A percentile compares a stretch with the other conserved stretches of the same genome.
phyloP scores from a whole-genome alignment of 64 coral and sea anemone species.

The Pachyseris speciosa region DNA sequence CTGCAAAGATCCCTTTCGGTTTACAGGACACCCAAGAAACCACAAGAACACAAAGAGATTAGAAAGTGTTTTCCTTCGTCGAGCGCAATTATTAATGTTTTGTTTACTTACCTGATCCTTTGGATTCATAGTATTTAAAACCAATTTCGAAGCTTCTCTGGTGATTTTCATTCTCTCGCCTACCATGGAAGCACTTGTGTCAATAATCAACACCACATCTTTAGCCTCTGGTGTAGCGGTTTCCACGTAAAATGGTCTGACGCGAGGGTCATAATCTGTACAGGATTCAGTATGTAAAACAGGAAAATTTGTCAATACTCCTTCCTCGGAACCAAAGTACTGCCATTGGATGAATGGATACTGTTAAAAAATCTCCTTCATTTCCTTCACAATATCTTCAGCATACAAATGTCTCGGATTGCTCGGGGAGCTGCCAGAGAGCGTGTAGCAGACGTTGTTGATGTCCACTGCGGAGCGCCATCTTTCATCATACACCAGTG shows the following conservation, averaged over 20 bases:
- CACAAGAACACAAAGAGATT: no score
- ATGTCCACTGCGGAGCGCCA: slow-evolving; percentile 26
- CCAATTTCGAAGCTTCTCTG: slow-evolving; percentile 57
- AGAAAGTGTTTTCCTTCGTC: no score
- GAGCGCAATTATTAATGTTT: no score
- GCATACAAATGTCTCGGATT: not conserved
- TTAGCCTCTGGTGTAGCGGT: slow-evolving; percentile 50
- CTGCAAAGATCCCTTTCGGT: no score
- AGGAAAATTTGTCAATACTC: slow-evolving; percentile 31
- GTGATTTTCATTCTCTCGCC: slow-evolving; percentile 5
- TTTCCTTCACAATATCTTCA: not conserved
- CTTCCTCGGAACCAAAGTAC: slow-evolving; percentile 60
- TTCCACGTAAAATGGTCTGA: slow-evolving; percentile 68
- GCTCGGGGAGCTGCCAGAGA: not conserved
- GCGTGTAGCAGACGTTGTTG: not conserved
- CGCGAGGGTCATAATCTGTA: slow-evolving; percentile 37
- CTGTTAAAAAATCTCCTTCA: slow-evolving; percentile 1
- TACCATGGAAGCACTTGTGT: slow-evolving; percentile 60
- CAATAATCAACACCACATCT: slow-evolving; percentile 65
- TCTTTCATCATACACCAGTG: not conserved
- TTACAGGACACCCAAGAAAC: no score
- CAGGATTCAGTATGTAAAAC: not conserved
- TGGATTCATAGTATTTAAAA: slow-evolving; percentile 64
- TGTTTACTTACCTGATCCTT: slow-evolving; percentile 42
- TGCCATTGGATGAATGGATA: slow-evolving; percentile 28